Evolutionary conservation across 2,113 vertebrate genomes (phyloP).

Genomic region (Malurus elegans): DNA sequence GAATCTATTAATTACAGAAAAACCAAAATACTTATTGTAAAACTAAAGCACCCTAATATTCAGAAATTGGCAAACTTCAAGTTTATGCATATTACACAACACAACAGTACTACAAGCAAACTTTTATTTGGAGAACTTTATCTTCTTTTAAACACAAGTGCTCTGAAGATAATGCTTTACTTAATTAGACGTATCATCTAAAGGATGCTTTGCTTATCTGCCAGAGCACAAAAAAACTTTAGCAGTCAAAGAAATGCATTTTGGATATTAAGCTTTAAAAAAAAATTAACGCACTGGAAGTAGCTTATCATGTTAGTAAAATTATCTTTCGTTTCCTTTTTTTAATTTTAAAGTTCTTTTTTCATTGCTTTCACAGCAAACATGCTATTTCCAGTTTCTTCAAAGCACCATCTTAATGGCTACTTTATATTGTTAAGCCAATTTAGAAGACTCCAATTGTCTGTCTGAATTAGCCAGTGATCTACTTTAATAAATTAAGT

Average conservation of each 20-base stretch:
- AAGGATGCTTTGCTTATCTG: background rate
- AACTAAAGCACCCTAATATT: background rate
- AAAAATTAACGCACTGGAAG: background rate
- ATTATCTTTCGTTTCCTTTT: background rate
- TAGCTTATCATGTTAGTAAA: background rate
- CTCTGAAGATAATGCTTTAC: background rate
- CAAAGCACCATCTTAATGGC: background rate
- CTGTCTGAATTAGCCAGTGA: background rate
- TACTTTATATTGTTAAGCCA: background rate
- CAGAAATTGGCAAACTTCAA: background rate
- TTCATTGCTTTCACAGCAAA: background rate
- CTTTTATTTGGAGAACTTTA: background rate
- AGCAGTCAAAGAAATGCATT: background rate
- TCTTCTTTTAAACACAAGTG: background rate
- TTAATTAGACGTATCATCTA: background rate
- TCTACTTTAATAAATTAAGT: background rate
- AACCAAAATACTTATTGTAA: background rate
- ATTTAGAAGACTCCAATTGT: constrained; percentile 8
- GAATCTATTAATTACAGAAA: constrained; percentile 32
- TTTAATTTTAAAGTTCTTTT: background rate
- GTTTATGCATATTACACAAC: background rate
- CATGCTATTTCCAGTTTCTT: background rate
- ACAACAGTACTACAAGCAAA: background rate
- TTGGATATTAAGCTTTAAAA: background rate
- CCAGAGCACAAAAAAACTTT: background rate